phyloP scores from a whole-genome alignment of 2,888 invertebrate genomes.

The Embidobia sp. region DNA sequence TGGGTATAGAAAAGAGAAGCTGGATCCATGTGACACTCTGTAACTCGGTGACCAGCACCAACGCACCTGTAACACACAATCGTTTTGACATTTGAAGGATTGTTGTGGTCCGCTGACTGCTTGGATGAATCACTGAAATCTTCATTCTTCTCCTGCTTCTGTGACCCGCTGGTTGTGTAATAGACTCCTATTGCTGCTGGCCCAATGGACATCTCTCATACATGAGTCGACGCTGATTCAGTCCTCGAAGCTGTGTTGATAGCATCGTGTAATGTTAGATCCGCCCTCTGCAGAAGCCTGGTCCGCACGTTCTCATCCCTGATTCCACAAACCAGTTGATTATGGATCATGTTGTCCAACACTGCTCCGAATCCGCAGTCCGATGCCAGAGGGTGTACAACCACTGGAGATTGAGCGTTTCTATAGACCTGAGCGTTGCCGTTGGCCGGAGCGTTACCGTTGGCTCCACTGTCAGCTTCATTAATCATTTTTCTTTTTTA shows the following conservation, averaged over 20 bases:
- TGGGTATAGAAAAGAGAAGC: conserved; percentile 9
- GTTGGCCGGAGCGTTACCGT: no score
- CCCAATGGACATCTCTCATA: conserved; percentile 3
- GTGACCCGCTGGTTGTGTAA: conserved; percentile 1
- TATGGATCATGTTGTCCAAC: not conserved
- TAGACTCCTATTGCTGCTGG: not conserved
- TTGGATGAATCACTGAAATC: not conserved
- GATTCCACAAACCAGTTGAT: not conserved
- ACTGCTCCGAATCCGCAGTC: not conserved
- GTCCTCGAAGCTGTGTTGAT: not conserved
- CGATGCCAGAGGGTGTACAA: no score
- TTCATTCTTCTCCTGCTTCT: not conserved
- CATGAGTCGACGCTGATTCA: not conserved
- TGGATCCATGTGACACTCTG: conserved; percentile 8
- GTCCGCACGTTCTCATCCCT: not conserved
- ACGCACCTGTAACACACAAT: conserved; percentile 13
- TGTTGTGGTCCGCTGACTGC: conserved; percentile 4
- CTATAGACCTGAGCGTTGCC: no score
- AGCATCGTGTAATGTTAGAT: conserved; percentile 1
- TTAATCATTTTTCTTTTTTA: no score
- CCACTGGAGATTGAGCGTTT: no score
- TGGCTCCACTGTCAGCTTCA: no score
- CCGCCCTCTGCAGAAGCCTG: not conserved
- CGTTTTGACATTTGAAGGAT: not conserved
- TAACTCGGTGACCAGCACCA: conserved; percentile 22